Base-by-base conservation (phyloP, 2,797 vertebrate species). In the Enteromius argenteus region DNA sequence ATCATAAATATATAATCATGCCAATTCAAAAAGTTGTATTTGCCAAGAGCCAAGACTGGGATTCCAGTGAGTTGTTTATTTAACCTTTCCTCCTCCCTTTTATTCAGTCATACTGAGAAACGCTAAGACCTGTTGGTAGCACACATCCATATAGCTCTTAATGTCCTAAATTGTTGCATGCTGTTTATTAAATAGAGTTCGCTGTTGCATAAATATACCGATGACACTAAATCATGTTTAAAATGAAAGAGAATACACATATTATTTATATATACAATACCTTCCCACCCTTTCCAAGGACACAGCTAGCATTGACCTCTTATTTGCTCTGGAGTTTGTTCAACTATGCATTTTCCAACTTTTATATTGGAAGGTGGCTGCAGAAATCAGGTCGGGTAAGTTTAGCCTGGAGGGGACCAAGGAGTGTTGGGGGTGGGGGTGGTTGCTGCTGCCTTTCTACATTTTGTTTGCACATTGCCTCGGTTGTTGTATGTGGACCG, bases 301-400 rank as follows among this genome's bases (percentile, higher is more conserved):
- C 74, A 67, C n/a, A 66, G 35, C 23, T 78, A 73, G 71, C 69
- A 21, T 30, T 39, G 78, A 37, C n/a, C 49, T 51, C 15, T 21
- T 87, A 66, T 87, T 87, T 85, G 53, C 71, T 83, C 76, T 83
- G 56, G 64, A 84, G 64, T 80, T 30, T 37, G 64, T 80, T 60
- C 30, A 68, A 84, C 67, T 27, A n/a, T 67, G 39, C 13, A 1
- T 74, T 49, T 73, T 44, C 39, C 39, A 82, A 74, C 68, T 74
- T 60, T 60, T 66, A 78, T 60, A 23, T 62, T 60, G 37, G n/a
- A 27, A 62, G 86, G 75, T 74, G 89, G 84, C 84, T 80, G 86
- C 84, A 85, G 53, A 89, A 90, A 92, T 83, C 90, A 88, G 91
- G 91, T 93, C 90, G 86, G 83, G 71, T 84, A 78, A 86, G 90